These are phyloP conservation scores for Barypeithes pellucidus DNA, from an alignment of 2,888 invertebrate species.

Conservation along the genomic window DNA sequence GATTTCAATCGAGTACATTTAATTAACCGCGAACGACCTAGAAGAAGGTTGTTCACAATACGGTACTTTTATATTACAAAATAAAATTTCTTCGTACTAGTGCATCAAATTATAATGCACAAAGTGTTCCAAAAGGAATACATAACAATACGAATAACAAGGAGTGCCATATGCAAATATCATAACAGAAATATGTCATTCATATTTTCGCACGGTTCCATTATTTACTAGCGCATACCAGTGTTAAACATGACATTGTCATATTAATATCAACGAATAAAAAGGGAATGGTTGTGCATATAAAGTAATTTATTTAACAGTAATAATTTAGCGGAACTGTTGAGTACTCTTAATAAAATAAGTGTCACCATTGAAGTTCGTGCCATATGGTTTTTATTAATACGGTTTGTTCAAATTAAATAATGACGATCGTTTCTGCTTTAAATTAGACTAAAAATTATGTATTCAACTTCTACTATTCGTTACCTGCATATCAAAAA, in stretches of 20 bases:
- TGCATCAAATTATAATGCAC: constrained; percentile 56
- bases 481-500: too few species aligned
- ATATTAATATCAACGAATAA: constrained; percentile 62
- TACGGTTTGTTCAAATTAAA: too few species aligned
- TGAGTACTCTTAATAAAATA: constrained; percentile 37
- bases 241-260: constrained; percentile 59
- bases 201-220: constrained; percentile 65
- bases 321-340: constrained; percentile 41
- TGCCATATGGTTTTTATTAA: too few species aligned
- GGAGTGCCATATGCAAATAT: constrained; percentile 62
- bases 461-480: too few species aligned
- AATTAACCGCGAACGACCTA: constrained; percentile 53
- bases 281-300: constrained; percentile 55
- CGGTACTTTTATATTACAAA: constrained; percentile 58
- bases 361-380: too few species aligned
- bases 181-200: constrained; percentile 64
- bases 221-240: constrained; percentile 58
- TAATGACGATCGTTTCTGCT: too few species aligned
- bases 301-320: constrained; percentile 51
- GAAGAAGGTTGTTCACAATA: constrained; percentile 55
- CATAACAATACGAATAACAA: constrained; percentile 59
- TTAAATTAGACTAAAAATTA: too few species aligned
- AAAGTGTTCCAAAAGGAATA: constrained; percentile 53
- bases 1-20: neutral
- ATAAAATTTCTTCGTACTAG: constrained; percentile 57